Evolutionary conservation across 2,113 vertebrate genomes (phyloP).

Genomic region (Tor tambroides): DNA sequence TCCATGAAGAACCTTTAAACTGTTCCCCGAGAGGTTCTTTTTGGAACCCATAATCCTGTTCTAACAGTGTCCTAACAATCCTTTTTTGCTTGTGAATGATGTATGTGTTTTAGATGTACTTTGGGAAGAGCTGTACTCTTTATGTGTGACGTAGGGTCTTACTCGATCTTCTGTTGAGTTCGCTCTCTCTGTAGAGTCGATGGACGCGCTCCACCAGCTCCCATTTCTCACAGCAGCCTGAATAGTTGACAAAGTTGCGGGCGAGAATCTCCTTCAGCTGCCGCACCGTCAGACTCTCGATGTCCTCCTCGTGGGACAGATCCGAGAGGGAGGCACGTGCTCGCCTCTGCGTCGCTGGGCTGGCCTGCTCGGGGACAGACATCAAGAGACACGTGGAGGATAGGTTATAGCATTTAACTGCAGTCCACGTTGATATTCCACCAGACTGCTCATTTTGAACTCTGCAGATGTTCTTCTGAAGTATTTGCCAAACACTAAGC

Average conservation of each 20-base stretch:
- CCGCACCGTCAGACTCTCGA: constrained; percentile 90
- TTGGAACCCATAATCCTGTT: too few species aligned
- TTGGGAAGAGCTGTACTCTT: background rate
- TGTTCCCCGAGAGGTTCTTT: too few species aligned
- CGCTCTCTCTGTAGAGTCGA: constrained; percentile 89
- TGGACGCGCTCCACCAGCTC: constrained; percentile 95
- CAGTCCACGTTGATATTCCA: background rate
- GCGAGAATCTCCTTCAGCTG: constrained; percentile 97
- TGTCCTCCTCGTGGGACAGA: constrained; percentile 87
- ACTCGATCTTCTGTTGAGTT: constrained; percentile 93
- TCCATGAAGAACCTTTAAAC: too few species aligned
- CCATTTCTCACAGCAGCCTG: constrained; percentile 99
- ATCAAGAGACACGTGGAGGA: background rate
- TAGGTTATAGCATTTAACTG: background rate
- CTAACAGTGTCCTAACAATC: background rate
- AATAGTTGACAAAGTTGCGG: constrained; percentile 97
- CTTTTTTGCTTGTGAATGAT: too few species aligned
- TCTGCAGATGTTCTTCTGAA: background rate
- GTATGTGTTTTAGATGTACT: background rate
- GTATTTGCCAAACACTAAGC: background rate
- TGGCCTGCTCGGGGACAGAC: constrained; percentile 71
- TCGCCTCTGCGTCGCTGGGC: constrained; percentile 82
- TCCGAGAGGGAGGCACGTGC: constrained; percentile 90
- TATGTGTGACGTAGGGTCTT: constrained; percentile 55
- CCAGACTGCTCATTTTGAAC: background rate